These are phyloP conservation scores for Onychomys leucogaster DNA, from an alignment of 2,797 vertebrate species.

Conservation along the genomic window DNA sequence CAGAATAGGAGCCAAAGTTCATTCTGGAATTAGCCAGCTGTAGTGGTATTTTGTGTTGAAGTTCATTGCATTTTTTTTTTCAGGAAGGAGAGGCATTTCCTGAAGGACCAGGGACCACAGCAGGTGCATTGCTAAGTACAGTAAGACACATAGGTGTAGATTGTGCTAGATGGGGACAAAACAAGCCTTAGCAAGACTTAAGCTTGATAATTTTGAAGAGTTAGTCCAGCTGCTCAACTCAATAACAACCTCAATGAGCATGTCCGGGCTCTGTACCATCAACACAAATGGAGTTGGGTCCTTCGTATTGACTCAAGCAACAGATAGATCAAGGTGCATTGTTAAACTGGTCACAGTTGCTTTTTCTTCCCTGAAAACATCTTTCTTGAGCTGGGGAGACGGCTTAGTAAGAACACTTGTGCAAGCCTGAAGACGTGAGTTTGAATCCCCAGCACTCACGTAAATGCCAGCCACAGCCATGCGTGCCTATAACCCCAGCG, in stretches of 20 bases:
- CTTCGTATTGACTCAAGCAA: neutral
- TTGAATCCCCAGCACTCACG: neutral
- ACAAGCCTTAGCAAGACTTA: conserved; percentile 49
- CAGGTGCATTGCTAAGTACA: conserved; percentile 63
- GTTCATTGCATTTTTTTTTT: conserved; percentile 9
- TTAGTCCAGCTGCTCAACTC: conserved; percentile 10
- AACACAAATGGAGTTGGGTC: neutral
- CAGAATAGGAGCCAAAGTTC: neutral
- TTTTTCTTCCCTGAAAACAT: conserved; percentile 1
- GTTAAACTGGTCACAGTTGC: conserved; percentile 29
- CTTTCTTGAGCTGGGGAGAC: neutral
- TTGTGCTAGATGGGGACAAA: neutral
- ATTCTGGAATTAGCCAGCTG: neutral
- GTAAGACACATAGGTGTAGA: neutral
- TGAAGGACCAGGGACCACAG: conserved; percentile 30
- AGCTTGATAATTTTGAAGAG: conserved; percentile 35
- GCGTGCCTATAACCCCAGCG: neutral
- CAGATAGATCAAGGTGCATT: conserved; percentile 2
- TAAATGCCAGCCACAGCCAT: neutral
- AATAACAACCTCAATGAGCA: neutral
- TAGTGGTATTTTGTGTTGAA: neutral
- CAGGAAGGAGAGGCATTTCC: conserved; percentile 75
- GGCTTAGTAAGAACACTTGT: neutral
- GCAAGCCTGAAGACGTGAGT: neutral
- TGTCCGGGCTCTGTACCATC: neutral